Conservation (phyloP, 92 coral and sea anemone genomes). For the Palythoa grandis region DNA sequence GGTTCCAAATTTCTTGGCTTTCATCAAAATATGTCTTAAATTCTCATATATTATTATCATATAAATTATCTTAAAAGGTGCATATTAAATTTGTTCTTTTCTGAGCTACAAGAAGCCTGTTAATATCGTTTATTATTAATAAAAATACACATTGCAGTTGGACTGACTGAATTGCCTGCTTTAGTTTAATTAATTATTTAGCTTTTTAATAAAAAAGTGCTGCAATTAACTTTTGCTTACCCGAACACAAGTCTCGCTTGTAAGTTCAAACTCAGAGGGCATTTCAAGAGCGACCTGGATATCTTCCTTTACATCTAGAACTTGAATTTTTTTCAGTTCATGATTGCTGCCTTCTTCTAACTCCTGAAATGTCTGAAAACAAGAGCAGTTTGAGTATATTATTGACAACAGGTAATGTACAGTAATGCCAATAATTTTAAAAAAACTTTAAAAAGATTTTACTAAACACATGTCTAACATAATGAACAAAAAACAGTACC, state of each 20-base stretch:
- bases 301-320: constrained; percentile 23
- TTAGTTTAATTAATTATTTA: too few relatives aligned
- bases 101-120: too few relatives aligned
- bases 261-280: constrained; percentile 41
- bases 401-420: not conserved
- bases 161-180: too few relatives aligned
- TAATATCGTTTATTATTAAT: too few relatives aligned
- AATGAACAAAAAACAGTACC: not conserved
- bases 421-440: not conserved
- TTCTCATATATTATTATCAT: too few relatives aligned
- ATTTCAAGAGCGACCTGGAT: constrained; percentile 37
- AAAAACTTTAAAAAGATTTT: too few relatives aligned
- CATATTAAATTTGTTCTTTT: too few relatives aligned
- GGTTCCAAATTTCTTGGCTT: too few relatives aligned
- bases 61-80: too few relatives aligned
- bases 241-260: constrained; percentile 24
- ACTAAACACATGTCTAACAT: not conserved
- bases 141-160: too few relatives aligned
- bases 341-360: constrained; percentile 37
- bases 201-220: not conserved
- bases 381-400: not conserved
- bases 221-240: not conserved
- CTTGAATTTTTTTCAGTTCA: constrained; percentile 34
- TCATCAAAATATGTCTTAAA: too few relatives aligned
- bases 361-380: constrained; percentile 21